Percentiles rank a stretch among this genome's conserved stretches.
Evolutionary conservation across 30 jellyfish, hydroid and myxozoan species (phyloP).

Genomic region (Chironex yamaguchii): DNA sequence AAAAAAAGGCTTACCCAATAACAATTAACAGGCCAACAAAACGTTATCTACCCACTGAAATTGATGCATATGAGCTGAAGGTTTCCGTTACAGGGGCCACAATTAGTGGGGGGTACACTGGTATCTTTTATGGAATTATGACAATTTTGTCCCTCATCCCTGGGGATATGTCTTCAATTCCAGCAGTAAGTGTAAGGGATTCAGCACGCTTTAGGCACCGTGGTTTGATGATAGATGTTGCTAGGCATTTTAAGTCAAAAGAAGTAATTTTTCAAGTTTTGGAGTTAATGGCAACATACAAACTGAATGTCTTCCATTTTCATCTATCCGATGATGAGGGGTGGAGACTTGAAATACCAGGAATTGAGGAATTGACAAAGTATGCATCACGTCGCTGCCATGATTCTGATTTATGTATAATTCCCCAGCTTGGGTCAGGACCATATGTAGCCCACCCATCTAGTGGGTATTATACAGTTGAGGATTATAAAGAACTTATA

Average conservation of each 20-base stretch:
- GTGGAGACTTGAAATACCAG: neutral
- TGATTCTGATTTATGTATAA: neutral
- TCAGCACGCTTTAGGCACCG: conserved; percentile 84
- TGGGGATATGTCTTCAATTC: neutral
- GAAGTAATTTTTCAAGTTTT: conserved; percentile 62
- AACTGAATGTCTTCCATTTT: conserved; percentile 91
- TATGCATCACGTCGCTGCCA: neutral
- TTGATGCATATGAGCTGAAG: neutral
- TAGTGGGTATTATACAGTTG: neutral
- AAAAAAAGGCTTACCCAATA: neutral
- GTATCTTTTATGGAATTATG: neutral
- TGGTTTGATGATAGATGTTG: conserved; percentile 88
- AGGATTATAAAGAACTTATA: neutral
- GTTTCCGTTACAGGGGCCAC: neutral
- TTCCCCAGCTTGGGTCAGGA: neutral
- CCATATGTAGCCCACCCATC: neutral
- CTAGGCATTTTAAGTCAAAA: conserved; percentile 84
- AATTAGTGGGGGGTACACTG: neutral
- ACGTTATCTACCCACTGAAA: neutral
- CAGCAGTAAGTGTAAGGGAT: conserved; percentile 6
- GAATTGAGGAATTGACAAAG: neutral
- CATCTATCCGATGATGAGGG: conserved; percentile 77
- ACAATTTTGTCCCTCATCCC: neutral
- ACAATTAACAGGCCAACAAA: neutral
- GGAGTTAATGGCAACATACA: conserved; percentile 87